Conservation (phyloP, 1,140 invertebrate genomes). For the Pinna nobilis region DNA sequence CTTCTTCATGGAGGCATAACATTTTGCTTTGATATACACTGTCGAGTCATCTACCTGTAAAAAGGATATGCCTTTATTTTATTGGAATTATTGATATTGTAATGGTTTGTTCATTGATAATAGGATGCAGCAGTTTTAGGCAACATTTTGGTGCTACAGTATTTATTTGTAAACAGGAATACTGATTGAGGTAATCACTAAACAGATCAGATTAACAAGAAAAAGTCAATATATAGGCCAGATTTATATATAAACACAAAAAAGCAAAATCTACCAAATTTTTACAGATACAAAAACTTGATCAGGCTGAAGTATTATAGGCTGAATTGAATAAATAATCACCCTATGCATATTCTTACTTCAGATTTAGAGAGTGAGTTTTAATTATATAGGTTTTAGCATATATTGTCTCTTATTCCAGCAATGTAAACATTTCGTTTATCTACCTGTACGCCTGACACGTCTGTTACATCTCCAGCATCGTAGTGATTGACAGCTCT, state of each 20-base stretch:
- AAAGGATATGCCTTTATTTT: neutral
- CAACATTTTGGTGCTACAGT: neutral
- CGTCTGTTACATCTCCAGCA: conserved; percentile 24
- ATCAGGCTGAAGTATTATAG: too few relatives aligned
- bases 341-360: too few relatives aligned
- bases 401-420: neutral
- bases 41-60: conserved; percentile 11
- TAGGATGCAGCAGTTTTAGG: neutral
- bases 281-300: too few relatives aligned
- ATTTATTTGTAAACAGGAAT: neutral
- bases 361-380: neutral
- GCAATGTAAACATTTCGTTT: neutral
- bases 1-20: conserved; percentile 28
- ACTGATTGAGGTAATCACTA: neutral
- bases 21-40: conserved; percentile 12
- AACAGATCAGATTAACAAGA: too few relatives aligned
- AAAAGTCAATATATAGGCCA: too few relatives aligned
- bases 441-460: neutral
- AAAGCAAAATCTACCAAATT: too few relatives aligned
- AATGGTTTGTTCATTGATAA: neutral
- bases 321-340: too few relatives aligned
- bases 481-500: conserved; percentile 27
- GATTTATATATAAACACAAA: too few relatives aligned
- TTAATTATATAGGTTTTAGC: too few relatives aligned
- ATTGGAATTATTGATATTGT: neutral